Evolutionary conservation across 2,797 vertebrate species (phyloP), one percentile per base, ranked within the genome.

Genomic region (Erethizon dorsatum): DNA sequence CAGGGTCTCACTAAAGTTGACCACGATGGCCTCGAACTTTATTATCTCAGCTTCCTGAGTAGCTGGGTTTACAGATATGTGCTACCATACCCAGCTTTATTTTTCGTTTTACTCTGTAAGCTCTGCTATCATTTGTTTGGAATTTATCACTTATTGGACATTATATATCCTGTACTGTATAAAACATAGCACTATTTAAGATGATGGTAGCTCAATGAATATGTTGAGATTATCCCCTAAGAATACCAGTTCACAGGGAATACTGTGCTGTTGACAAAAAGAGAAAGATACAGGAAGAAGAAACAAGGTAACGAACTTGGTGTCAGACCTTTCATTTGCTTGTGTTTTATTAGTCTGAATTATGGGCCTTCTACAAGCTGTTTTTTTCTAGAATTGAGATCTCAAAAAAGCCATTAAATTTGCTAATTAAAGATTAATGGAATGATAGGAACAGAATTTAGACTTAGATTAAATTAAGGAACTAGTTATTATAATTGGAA

Each of bases 141-240:
- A 88, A 90, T 87, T 95, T 95, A 54, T 52, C 75, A 67, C 31
- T 90, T 86, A 80, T 1, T 69, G 63, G 26, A 47, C 45, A 63
- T 61, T 83, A 41, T 92, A 24, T 78, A 65, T 63, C 26, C 37
- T 95, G 12, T 22, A 54, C 37, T 85, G 15, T 94, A 52, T 24
- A 45, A n/a, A 92, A 63, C 14, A 54, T 20, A 56, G n/a, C 37
- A 69, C 24, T 92, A 52, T 78, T 78, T 80, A 69, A 88, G 83
- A 31, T 52, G 10, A 7, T 94, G 31, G 33, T 83, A 96, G 80
- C 52, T 57, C 52, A 92, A 31, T 95, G 47, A 94, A 33, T 95
- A 65, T 88, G n/a, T 80, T 96, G 61, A 91, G 24, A 95, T 78
- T 94, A 89, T 78, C 41, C n/a, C 47, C 41, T 93, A 65, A 94